Evolutionary conservation across 2,888 invertebrate genomes (phyloP).

Genomic region (Meghimatium bilineatum): DNA sequence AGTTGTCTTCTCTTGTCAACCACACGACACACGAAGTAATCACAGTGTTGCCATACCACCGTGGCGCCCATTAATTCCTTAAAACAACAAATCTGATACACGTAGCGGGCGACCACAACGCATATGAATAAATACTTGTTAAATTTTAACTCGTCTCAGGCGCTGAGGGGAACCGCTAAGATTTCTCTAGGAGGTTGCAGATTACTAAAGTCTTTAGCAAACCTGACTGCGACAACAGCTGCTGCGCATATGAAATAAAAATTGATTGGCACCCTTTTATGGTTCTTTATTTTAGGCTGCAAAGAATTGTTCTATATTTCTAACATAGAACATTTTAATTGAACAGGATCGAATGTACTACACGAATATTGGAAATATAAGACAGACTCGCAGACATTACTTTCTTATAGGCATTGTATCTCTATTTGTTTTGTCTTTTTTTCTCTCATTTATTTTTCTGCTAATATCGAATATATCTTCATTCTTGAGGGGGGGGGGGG

Average conservation of each 20-base stretch:
- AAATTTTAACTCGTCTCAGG: slow-evolving; percentile 18
- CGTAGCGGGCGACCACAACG: not conserved
- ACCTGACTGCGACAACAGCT: not conserved
- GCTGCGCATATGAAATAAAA: not conserved
- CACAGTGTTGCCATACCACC: not conserved
- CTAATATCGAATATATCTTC: no score
- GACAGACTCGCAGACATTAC: no score
- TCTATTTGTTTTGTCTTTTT: no score
- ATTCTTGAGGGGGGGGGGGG: no score
- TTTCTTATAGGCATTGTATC: no score
- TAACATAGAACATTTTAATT: no score
- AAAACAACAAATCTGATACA: slow-evolving; percentile 28
- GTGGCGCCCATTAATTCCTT: not conserved
- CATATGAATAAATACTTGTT: slow-evolving; percentile 36
- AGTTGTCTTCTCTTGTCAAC: not conserved
- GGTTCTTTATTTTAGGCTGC: no score
- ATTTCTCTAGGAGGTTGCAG: not conserved
- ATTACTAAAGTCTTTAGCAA: not conserved
- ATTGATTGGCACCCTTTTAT: not conserved
- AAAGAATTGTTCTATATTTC: no score
- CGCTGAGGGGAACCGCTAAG: not conserved
- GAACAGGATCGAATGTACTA: no score
- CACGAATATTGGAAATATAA: no score
- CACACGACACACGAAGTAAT: not conserved
- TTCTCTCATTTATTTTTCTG: no score